Base-by-base conservation (phyloP, 2,888 invertebrate species). In the Schizotus pectinicornis region DNA sequence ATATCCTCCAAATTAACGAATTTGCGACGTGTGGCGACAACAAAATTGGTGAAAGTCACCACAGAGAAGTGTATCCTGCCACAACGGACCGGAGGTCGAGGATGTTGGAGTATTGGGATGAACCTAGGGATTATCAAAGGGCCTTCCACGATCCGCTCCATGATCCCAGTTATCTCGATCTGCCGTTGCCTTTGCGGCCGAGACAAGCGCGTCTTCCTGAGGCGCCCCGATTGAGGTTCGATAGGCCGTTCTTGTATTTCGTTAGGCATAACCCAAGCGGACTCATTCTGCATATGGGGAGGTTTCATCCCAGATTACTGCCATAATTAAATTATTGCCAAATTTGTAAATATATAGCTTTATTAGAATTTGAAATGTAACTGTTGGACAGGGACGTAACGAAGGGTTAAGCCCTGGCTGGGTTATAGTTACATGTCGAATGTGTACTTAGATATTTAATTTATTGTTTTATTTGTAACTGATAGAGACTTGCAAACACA, bases 191-290 rank as follows among this genome's bases (percentile, higher is more conserved):
- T 11, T 78, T 89, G 30, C 80, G 90, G 53, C 90, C 90, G 1
- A 80, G 90, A 66, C 90, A 90, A 69, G 89, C 89, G 2, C 82
- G 89, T 32, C 79, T 88, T 8, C 89, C 89, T 0, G 87, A 91
- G 46, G 81, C 83, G 11, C 91, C 90, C 3, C 83, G 93, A 74
- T 82, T 95, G 73, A 87, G 91, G 70, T 90, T 93, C 75, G 94
- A 95, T 71, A 84, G 93, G 73, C 94, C 94, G 0, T 95, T 95
- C 83, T 82, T 95, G 22, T 95, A 91, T 78, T 90, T 93, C 69
- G 91, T 94, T 8, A 85, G 94, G 73, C 94, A 95, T 79, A 94
- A 94, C 79, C 94, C 94, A 1, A 90, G 94, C n/a, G 94, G 94
- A 59, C 86, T 94, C 82, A 91, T 95, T 71, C 81, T 95, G 48